phyloP scores from a whole-genome alignment of 2,113 vertebrate species.

The Neogobius melanostomus region DNA sequence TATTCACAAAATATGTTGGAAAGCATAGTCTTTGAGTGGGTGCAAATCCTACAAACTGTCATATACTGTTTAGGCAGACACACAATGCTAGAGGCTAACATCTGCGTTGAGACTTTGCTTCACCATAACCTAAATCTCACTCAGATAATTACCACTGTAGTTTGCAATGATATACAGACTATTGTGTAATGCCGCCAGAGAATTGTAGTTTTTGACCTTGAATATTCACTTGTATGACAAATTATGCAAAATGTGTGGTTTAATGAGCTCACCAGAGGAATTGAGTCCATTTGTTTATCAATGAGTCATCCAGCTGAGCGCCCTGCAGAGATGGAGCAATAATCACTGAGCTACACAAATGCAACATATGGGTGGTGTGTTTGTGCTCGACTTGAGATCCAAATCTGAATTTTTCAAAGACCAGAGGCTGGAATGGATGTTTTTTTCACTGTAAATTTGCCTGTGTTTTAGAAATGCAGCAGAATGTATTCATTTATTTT shows the following conservation, averaged over 20 bases:
- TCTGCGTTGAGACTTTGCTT: background rate
- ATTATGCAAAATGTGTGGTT: constrained; percentile 34
- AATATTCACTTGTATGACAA: constrained; percentile 37
- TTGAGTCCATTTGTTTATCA: constrained; percentile 44
- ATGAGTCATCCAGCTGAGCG: constrained; percentile 54
- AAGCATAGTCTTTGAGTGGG: background rate
- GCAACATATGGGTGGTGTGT: constrained; percentile 53
- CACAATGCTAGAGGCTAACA: background rate
- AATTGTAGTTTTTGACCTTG: constrained; percentile 10
- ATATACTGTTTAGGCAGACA: background rate
- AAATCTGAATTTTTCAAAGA: constrained; percentile 35
- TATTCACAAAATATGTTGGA: background rate
- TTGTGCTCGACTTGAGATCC: constrained; percentile 30
- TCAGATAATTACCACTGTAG: background rate
- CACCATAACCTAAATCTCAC: background rate
- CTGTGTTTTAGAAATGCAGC: too few relatives aligned
- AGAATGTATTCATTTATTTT: too few relatives aligned
- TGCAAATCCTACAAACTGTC: background rate
- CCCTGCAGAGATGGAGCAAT: constrained; percentile 50
- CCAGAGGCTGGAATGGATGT: constrained; percentile 9
- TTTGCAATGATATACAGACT: background rate
- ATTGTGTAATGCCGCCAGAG: background rate
- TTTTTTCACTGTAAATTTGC: too few relatives aligned
- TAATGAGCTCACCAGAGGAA: constrained; percentile 29
- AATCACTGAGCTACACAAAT: constrained; percentile 51